Conservation (phyloP, 2,797 vertebrate genomes). For the Diplodus sargus region DNA sequence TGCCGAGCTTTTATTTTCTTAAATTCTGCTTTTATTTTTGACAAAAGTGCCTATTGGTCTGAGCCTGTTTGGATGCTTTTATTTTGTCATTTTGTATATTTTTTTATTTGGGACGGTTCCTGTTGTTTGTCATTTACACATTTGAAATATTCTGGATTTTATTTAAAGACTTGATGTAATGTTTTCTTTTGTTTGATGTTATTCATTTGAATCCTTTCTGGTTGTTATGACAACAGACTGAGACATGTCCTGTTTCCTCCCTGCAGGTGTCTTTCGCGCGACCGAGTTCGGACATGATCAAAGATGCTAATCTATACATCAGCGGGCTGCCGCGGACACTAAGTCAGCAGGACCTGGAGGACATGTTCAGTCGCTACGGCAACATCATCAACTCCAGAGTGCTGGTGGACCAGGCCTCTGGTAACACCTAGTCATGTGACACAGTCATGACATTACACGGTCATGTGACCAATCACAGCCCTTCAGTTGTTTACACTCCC, state of each 20-base stretch:
- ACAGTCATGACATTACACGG: no score
- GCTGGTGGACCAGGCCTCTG: constrained; percentile 95
- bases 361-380: constrained; percentile 95
- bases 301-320: constrained; percentile 97
- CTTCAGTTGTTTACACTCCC: no score
- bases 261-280: constrained; percentile 87
- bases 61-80: constrained; percentile 62
- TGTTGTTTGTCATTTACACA: constrained; percentile 15
- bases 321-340: constrained; percentile 94
- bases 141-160: constrained; percentile 53
- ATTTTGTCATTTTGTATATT: constrained; percentile 41
- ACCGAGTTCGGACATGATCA: constrained; percentile 96
- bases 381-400: constrained; percentile 97
- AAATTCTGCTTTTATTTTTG: constrained; percentile 52
- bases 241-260: constrained; percentile 20
- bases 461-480: neutral
- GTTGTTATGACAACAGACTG: neutral
- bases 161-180: constrained; percentile 50
- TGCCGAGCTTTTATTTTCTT: constrained; percentile 54
- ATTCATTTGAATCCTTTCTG: neutral
- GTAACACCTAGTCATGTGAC: no score
- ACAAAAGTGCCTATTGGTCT: constrained; percentile 33
- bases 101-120: constrained; percentile 41
- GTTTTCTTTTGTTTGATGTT: constrained; percentile 25
- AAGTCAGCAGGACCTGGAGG: constrained; percentile 96